These are phyloP conservation scores for Heliconius himera DNA, from an alignment of 1,140 invertebrate genomes.

Conservation along the genomic window DNA sequence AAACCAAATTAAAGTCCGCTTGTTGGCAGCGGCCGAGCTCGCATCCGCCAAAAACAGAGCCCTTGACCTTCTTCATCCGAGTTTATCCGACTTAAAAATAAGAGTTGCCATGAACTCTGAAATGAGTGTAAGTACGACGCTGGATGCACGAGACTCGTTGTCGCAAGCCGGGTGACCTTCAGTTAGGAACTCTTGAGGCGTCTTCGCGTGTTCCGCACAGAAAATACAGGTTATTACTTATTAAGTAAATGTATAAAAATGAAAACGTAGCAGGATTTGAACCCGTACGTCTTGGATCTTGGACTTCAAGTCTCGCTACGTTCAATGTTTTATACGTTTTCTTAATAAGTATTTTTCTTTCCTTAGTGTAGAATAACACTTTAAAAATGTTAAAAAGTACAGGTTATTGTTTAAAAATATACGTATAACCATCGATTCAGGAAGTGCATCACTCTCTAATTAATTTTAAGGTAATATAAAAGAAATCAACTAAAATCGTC, in stretches of 20 bases:
- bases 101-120: constrained; percentile 73
- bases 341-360: too few species aligned
- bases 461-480: neutral
- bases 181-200: constrained; percentile 58
- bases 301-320: too few species aligned
- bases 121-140: constrained; percentile 51
- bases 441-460: constrained; percentile 13
- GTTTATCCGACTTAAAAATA: constrained; percentile 74
- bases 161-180: constrained; percentile 65
- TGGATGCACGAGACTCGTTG: constrained; percentile 65
- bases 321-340: too few species aligned
- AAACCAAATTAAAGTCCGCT: constrained; percentile 59
- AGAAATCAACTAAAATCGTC: neutral
- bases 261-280: too few species aligned
- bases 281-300: too few species aligned
- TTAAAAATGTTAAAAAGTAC: constrained; percentile 19
- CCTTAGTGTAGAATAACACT: too few species aligned
- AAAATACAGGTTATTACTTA: constrained; percentile 27
- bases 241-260: too few species aligned
- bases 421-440: constrained; percentile 43
- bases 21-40: constrained; percentile 58
- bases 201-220: constrained; percentile 56
- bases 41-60: constrained; percentile 73
- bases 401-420: constrained; percentile 35
- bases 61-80: constrained; percentile 73